These are phyloP conservation scores for Leptosomus discolor DNA, from an alignment of 2,113 vertebrate species.

Conservation along the genomic window DNA sequence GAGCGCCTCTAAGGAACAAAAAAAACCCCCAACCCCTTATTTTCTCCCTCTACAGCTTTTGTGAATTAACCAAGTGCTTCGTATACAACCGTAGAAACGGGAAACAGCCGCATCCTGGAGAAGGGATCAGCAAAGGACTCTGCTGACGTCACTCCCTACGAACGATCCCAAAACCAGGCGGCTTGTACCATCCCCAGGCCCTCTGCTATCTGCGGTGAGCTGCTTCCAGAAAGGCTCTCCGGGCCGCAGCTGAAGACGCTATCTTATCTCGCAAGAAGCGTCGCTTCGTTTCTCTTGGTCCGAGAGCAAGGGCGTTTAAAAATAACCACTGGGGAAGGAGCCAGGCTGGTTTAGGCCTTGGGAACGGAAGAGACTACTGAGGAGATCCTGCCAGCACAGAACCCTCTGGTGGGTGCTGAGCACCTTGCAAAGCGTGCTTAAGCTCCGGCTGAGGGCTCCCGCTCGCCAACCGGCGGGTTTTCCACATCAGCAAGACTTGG, in stretches of 20 bases:
- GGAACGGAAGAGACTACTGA: neutral
- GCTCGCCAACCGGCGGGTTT: neutral
- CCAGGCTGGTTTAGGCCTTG: neutral
- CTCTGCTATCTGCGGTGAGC: neutral
- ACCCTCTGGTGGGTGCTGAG: neutral
- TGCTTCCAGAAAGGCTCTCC: neutral
- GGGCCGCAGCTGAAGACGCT: neutral
- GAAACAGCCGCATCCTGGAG: neutral
- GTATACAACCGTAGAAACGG: fast-evolving
- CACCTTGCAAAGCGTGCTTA: neutral
- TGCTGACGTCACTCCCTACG: neutral
- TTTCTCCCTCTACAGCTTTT: neutral
- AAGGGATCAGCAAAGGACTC: neutral
- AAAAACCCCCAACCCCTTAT: too few relatives aligned
- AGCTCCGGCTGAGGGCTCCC: neutral
- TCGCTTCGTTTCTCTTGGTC: neutral
- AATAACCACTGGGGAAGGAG: neutral
- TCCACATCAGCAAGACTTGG: neutral
- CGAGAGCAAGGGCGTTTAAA: neutral
- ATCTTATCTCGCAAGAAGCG: neutral
- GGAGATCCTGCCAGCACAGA: neutral
- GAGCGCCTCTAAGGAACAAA: neutral
- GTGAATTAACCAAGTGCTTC: neutral
- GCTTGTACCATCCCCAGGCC: neutral
- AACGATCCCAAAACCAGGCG: fast-evolving